These are phyloP conservation scores for Myotis planiceps DNA, from an alignment of 2,797 vertebrate species.

Conservation along the genomic window DNA sequence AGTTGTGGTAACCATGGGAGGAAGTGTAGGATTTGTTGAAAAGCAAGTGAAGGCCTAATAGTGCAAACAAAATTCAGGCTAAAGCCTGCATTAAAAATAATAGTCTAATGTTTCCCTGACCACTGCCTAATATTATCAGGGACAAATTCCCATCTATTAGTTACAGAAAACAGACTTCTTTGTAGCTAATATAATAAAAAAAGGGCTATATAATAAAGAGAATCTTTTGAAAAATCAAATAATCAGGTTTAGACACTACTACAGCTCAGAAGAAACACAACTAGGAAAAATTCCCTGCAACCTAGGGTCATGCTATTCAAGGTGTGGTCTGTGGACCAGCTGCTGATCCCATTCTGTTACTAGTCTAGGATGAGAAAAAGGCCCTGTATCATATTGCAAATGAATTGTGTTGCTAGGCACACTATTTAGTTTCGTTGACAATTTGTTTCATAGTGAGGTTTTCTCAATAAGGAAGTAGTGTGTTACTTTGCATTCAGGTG, in stretches of 20 bases:
- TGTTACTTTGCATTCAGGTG: not conserved
- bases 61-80: not conserved
- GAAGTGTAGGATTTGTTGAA: not conserved
- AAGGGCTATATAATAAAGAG: not conserved
- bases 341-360: not conserved
- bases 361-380: not conserved
- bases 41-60: not conserved
- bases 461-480: not conserved
- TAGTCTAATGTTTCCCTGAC: not conserved
- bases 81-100: not conserved
- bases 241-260: not conserved
- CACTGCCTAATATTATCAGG: not conserved
- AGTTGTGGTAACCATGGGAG: not conserved
- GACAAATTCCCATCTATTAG: not conserved
- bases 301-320: not conserved
- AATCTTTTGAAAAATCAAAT: not conserved
- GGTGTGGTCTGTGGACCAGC: not conserved
- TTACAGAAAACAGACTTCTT: not conserved
- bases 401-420: not conserved
- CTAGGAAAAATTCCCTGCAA: not conserved
- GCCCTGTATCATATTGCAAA: not conserved
- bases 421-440: not conserved
- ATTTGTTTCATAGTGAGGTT: not conserved
- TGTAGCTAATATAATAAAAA: not conserved
- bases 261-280: not conserved